Conservation (phyloP, 2,888 invertebrate genomes). For the Rotaria magnacalcarata region DNA sequence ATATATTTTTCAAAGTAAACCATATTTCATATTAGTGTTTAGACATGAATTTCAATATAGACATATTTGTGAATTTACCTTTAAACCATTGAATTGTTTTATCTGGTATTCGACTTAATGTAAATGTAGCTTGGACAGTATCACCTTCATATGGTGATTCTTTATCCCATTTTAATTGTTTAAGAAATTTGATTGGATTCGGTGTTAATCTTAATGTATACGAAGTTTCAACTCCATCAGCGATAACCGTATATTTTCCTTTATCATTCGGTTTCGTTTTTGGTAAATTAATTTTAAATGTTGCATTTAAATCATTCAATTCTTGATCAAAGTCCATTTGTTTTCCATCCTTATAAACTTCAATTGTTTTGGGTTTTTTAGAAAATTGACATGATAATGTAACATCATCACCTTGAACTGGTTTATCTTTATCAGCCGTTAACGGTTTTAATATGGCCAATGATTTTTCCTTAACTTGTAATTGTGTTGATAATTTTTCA, state of each 20-base stretch:
- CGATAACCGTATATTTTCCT: slow-evolving; percentile 27
- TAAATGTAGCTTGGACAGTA: slow-evolving; percentile 3
- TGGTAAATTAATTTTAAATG: slow-evolving; percentile 19
- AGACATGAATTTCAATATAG: too few relatives aligned
- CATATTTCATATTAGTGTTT: too few relatives aligned
- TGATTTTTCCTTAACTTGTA: slow-evolving; percentile 25
- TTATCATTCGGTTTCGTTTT: slow-evolving; percentile 30
- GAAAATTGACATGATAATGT: slow-evolving; percentile 8
- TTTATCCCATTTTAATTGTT: slow-evolving; percentile 33
- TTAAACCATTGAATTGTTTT: slow-evolving; percentile 1
- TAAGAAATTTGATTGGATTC: neutral
- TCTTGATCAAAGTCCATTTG: neutral
- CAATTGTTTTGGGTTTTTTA: neutral
- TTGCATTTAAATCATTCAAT: neutral
- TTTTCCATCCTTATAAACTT: slow-evolving; percentile 33
- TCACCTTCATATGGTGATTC: slow-evolving; percentile 22
- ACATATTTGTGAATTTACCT: neutral
- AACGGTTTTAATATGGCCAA: neutral
- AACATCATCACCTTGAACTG: slow-evolving; percentile 12
- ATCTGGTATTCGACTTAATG: slow-evolving; percentile 1
- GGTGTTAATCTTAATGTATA: slow-evolving; percentile 36
- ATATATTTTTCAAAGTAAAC: too few relatives aligned
- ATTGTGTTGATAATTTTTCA: slow-evolving; percentile 28
- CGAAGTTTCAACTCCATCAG: slow-evolving; percentile 18
- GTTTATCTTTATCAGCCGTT: slow-evolving; percentile 6